These are phyloP conservation scores for Erythrolamprus reginae DNA, from an alignment of 2,113 vertebrate genomes.

Conservation along the genomic window DNA sequence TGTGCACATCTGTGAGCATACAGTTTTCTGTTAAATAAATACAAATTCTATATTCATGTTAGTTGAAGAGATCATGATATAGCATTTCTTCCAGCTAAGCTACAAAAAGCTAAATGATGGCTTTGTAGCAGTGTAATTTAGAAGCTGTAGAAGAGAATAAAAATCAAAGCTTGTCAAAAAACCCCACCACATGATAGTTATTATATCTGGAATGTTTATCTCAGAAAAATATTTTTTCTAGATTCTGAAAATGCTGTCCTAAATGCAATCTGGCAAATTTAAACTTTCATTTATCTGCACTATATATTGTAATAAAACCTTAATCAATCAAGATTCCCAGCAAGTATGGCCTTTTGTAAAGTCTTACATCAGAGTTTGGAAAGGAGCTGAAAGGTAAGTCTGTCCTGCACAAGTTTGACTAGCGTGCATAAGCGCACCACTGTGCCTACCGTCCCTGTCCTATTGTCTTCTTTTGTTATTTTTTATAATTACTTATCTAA, in stretches of 20 bases:
- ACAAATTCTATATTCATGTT: slow-evolving; percentile 76
- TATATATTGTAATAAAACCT: not conserved
- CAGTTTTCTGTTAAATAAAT: slow-evolving; percentile 69
- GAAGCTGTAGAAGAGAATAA: slow-evolving; percentile 20
- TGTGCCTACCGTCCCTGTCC: too few relatives aligned
- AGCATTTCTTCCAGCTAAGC: slow-evolving; percentile 67
- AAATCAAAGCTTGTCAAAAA: not conserved
- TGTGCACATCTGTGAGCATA: slow-evolving; percentile 37
- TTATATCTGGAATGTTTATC: not conserved
- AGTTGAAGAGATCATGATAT: slow-evolving; percentile 79
- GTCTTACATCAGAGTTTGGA: not conserved
- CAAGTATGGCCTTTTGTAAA: not conserved
- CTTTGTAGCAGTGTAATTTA: slow-evolving; percentile 82
- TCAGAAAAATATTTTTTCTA: not conserved
- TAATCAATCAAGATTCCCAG: not conserved
- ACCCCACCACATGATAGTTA: not conserved
- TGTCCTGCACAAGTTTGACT: not conserved
- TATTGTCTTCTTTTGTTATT: too few relatives aligned
- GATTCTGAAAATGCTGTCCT: not conserved
- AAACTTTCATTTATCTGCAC: not conserved
- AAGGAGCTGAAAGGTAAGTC: not conserved
- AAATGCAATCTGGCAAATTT: not conserved
- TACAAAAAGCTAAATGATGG: slow-evolving; percentile 75
- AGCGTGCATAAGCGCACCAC: too few relatives aligned
- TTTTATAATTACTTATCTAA: too few relatives aligned